phyloP scores from a whole-genome alignment of 2,113 vertebrate genomes.

The Semicossyphus pulcher region DNA sequence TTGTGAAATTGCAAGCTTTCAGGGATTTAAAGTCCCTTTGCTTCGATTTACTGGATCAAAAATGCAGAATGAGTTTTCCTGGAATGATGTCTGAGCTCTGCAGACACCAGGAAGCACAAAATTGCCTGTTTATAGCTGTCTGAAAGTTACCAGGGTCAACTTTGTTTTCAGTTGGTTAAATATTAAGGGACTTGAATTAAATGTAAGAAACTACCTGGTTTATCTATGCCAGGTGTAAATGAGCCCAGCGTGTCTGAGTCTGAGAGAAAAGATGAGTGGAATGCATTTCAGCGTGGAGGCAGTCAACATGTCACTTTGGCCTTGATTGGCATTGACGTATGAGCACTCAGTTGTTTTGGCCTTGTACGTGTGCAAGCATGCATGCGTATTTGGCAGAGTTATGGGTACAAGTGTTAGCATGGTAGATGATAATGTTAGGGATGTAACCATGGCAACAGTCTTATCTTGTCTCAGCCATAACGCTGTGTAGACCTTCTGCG shows the following conservation, averaged over 20 bases:
- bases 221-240: neutral
- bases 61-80: conserved; percentile 7
- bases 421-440: conserved; percentile 43
- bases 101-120: conserved; percentile 15
- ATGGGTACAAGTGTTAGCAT: conserved; percentile 6
- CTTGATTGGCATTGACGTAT: conserved; percentile 16
- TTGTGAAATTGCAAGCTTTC: neutral
- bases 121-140: conserved; percentile 10
- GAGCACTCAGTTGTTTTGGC: conserved; percentile 5
- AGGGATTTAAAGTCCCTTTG: neutral
- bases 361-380: conserved; percentile 6
- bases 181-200: conserved; percentile 8
- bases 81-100: neutral
- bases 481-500: neutral
- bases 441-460: conserved; percentile 17
- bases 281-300: conserved; percentile 33
- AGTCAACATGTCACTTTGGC: conserved; percentile 23
- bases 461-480: conserved; percentile 61
- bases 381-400: conserved; percentile 12
- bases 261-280: conserved; percentile 11
- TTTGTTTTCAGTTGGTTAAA: conserved; percentile 8
- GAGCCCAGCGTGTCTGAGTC: neutral
- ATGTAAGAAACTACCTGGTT: neutral
- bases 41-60: neutral
- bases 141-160: neutral